phyloP scores from a whole-genome alignment of 2,113 vertebrate genomes.

The Phylloscopus trochiloides region DNA sequence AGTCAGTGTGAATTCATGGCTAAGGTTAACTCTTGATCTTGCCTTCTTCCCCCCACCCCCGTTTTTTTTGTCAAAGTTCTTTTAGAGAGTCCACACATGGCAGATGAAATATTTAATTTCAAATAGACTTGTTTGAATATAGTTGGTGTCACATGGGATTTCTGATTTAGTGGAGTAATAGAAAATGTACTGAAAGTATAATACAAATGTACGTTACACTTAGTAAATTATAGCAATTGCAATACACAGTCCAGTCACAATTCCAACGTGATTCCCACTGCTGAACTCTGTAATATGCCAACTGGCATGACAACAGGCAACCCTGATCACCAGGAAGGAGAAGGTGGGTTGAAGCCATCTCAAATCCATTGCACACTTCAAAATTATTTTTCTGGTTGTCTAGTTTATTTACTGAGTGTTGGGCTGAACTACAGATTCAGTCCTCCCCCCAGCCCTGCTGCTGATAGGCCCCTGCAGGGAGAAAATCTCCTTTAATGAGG shows the following conservation, averaged over 20 bases:
- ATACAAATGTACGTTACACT: not conserved
- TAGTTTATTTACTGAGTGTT: not conserved
- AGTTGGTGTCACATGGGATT: not conserved
- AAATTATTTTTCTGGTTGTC: not conserved
- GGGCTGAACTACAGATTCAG: not conserved
- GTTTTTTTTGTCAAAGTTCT: not conserved
- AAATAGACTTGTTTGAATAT: not conserved
- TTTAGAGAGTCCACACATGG: not conserved
- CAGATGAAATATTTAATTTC: not conserved
- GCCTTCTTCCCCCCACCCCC: rapidly evolving
- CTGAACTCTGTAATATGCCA: not conserved
- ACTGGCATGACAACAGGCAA: not conserved
- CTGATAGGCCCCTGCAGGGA: not conserved
- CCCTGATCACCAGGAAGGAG: not conserved
- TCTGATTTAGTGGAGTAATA: not conserved
- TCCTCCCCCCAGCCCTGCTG: not conserved
- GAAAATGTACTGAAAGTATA: not conserved
- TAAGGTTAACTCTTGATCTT: not conserved
- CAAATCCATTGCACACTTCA: not conserved
- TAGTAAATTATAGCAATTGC: not conserved
- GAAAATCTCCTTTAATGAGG: not conserved
- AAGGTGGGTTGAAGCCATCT: not conserved
- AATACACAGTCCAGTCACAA: not conserved
- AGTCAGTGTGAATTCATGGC: not conserved
- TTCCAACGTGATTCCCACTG: not conserved